These are phyloP conservation scores for Callochromis pleurospilus DNA, from an alignment of 2,113 vertebrate species.

Conservation along the genomic window DNA sequence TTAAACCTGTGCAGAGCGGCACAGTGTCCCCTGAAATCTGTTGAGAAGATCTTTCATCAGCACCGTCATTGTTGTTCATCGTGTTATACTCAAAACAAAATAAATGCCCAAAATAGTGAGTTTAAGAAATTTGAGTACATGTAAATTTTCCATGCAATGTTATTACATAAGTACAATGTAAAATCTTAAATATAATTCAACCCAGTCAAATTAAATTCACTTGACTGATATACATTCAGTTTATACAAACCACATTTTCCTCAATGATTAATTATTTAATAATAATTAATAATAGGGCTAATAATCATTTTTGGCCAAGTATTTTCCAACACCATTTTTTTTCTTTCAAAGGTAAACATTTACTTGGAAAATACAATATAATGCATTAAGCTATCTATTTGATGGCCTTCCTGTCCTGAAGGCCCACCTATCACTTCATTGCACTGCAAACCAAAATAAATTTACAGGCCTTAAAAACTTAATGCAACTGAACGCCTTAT, in stretches of 20 bases:
- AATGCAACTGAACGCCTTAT: background rate
- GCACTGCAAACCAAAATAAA: background rate
- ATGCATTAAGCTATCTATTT: background rate
- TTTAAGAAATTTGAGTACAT: background rate
- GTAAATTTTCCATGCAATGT: background rate
- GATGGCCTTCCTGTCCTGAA: background rate
- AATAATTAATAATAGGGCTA: background rate
- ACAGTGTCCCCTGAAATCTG: background rate
- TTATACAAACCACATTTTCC: background rate
- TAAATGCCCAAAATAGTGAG: background rate
- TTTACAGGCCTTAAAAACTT: background rate
- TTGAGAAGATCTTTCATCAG: background rate
- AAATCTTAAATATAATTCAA: background rate
- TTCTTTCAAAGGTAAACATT: background rate
- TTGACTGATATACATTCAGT: background rate
- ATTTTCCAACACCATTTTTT: background rate
- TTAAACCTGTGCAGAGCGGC: conserved; percentile 25
- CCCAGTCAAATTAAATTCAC: background rate
- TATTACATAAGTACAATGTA: background rate
- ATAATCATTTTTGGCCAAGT: background rate
- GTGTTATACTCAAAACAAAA: background rate
- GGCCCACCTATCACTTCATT: background rate
- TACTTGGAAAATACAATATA: background rate
- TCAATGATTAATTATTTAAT: background rate
- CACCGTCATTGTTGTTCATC: background rate